Percentiles rank a stretch among this genome's conserved stretches.
Evolutionary conservation across 2,797 vertebrate genomes (phyloP).

Genomic region (Tokudaia tokunoshimensis): DNA sequence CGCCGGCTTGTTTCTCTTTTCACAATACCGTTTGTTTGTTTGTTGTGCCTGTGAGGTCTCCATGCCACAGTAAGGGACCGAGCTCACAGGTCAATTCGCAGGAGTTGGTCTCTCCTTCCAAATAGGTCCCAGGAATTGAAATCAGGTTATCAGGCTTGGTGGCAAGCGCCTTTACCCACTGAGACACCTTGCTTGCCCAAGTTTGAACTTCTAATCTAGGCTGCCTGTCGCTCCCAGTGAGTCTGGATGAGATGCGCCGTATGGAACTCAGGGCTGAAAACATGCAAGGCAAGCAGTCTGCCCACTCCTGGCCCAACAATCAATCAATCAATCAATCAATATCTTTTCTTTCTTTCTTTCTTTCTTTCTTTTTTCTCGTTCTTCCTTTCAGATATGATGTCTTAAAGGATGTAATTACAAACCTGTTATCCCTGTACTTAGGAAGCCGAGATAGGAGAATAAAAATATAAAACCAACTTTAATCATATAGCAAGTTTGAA

Average conservation of each 20-base stretch:
- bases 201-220: not conserved
- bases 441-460: not conserved
- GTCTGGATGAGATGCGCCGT: no score
- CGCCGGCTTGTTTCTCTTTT: not conserved
- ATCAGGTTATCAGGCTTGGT: not conserved
- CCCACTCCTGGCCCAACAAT: not conserved
- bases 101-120: not conserved
- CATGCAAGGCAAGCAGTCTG: not conserved
- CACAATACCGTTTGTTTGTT: not conserved
- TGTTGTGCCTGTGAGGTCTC: not conserved
- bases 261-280: no score
- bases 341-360: fast-evolving
- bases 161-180: not conserved
- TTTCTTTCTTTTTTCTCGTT: fast-evolving
- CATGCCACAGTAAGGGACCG: not conserved
- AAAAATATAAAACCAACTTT: not conserved
- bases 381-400: no score
- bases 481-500: not conserved
- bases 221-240: not conserved
- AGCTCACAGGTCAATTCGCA: not conserved
- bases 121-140: not conserved
- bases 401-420: not conserved
- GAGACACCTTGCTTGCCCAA: not conserved
- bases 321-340: no score
- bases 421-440: not conserved